Evolutionary conservation across 2,888 invertebrate genomes (phyloP).

Genomic region (Agrochola macilenta): DNA sequence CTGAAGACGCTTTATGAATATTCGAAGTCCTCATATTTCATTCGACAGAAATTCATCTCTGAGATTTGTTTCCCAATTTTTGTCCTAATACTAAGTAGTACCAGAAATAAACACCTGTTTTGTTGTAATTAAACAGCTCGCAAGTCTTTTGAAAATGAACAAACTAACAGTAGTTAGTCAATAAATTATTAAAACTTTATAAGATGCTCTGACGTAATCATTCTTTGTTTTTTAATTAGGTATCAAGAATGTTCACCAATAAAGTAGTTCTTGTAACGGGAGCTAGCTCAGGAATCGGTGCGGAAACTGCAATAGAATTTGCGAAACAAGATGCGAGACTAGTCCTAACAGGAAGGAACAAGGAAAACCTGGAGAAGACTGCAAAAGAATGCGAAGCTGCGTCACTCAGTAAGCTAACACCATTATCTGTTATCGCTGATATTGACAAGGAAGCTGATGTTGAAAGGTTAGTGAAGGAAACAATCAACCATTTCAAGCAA

Average conservation of each 20-base stretch:
- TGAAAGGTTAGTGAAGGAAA: constrained; percentile 91
- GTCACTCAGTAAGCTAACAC: constrained; percentile 76
- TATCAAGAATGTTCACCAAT: constrained; percentile 80
- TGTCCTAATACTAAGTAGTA: not conserved
- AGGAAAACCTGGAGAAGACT: constrained; percentile 91
- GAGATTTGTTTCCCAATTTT: not conserved
- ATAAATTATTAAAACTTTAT: not conserved
- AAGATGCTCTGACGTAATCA: not conserved
- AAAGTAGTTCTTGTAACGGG: constrained; percentile 91
- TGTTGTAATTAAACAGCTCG: not conserved
- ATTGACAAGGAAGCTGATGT: constrained; percentile 92
- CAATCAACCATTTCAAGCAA: constrained; percentile 91
- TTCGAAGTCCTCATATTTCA: not conserved
- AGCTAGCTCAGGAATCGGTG: constrained; percentile 93
- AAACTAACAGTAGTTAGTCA: not conserved
- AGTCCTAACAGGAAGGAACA: constrained; percentile 92
- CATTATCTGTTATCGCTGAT: constrained; percentile 90
- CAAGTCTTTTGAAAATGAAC: not conserved
- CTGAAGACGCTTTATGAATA: too few species aligned
- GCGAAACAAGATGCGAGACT: constrained; percentile 91
- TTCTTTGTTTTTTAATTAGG: constrained; percentile 39
- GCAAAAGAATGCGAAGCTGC: constrained; percentile 87
- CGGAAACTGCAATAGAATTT: constrained; percentile 92
- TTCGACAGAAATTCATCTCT: not conserved
- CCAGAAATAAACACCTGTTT: not conserved